Conservation (phyloP, 1,140 invertebrate species). For the Psix sp. region DNA sequence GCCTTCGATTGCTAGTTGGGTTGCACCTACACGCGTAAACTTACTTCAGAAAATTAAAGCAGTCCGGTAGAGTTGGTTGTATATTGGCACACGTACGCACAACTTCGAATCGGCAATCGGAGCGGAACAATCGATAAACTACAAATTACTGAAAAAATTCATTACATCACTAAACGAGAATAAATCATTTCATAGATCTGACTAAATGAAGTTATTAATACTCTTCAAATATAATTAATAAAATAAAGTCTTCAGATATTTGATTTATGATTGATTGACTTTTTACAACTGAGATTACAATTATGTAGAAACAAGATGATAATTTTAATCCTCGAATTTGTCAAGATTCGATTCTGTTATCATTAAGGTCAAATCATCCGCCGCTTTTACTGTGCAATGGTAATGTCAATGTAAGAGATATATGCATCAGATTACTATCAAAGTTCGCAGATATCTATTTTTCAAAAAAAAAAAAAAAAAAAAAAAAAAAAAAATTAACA, state of each 20-base stretch:
- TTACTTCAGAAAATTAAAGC: slow-evolving; percentile 52
- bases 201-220: slow-evolving; percentile 18
- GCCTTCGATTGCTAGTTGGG: slow-evolving; percentile 54
- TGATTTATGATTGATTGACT: background rate
- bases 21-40: slow-evolving; percentile 59
- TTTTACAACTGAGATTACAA: no score
- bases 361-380: no score
- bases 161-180: slow-evolving; percentile 31
- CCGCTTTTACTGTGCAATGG: no score
- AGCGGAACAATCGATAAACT: slow-evolving; percentile 55
- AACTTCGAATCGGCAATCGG: slow-evolving; percentile 46
- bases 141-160: slow-evolving; percentile 50
- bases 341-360: no score
- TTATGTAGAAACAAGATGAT: no score
- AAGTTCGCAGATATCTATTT: no score
- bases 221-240: background rate
- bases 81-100: slow-evolving; percentile 44
- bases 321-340: no score
- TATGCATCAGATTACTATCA: no score
- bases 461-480: no score
- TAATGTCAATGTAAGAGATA: no score
- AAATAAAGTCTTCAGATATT: no score
- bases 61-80: slow-evolving; percentile 30
- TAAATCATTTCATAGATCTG: slow-evolving; percentile 31
- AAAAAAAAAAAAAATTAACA: no score